These are phyloP conservation scores for Origma solitaria DNA, from an alignment of 2,113 vertebrate genomes.

Conservation along the genomic window DNA sequence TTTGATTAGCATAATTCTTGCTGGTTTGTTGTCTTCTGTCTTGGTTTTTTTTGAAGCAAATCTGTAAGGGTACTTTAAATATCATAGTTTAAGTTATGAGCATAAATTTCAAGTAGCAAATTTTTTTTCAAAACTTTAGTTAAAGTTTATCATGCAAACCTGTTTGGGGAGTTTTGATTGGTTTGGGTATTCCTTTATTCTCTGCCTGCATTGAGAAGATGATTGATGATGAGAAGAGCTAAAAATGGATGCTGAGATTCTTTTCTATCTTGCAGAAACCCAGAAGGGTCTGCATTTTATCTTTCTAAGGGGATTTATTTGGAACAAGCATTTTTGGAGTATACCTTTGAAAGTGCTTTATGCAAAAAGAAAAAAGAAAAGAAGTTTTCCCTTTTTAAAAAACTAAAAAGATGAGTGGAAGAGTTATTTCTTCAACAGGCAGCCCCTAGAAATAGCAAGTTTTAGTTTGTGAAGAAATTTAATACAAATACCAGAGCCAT, in stretches of 20 bases:
- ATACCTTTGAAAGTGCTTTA: neutral
- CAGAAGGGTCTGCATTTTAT: neutral
- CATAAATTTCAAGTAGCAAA: constrained; percentile 33
- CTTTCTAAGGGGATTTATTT: constrained; percentile 6
- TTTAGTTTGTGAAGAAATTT: neutral
- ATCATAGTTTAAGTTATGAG: neutral
- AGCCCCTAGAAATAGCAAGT: neutral
- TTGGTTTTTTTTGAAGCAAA: constrained; percentile 14
- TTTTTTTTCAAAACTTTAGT: neutral
- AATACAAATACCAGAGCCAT: neutral
- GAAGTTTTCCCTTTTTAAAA: neutral
- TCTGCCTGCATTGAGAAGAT: neutral
- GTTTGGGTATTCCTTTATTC: neutral
- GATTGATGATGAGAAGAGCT: neutral
- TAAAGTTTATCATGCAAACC: neutral
- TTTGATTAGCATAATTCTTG: neutral
- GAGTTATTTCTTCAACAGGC: neutral
- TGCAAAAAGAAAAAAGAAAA: neutral
- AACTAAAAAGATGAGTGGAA: neutral
- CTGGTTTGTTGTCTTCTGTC: neutral
- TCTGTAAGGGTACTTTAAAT: neutral
- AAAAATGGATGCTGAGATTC: neutral
- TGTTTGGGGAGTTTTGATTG: neutral
- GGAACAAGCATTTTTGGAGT: neutral
- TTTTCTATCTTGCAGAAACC: constrained; percentile 7